Conservation (phyloP, 1,140 invertebrate species). For the Lordiphosa collinella region DNA sequence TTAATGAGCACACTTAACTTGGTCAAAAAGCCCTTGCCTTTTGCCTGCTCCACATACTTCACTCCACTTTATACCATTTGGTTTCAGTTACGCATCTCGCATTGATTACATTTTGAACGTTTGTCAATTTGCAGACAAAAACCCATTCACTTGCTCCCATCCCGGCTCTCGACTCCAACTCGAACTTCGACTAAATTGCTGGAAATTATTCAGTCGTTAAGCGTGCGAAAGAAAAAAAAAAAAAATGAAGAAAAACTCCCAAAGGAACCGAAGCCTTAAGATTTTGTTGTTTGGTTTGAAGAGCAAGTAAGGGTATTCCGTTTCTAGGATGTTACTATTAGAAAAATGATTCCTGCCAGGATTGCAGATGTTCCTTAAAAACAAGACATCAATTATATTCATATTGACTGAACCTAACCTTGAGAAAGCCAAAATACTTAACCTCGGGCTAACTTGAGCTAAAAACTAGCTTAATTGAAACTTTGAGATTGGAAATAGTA, state of each 20-base stretch:
- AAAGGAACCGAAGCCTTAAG: background rate
- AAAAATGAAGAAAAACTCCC: background rate
- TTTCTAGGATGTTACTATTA: no score
- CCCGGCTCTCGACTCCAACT: background rate
- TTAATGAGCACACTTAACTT: conserved; percentile 78
- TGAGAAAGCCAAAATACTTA: no score
- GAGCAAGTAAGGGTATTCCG: no score
- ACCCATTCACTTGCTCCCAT: conserved; percentile 26
- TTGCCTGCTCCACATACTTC: conserved; percentile 60
- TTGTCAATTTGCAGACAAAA: conserved; percentile 66
- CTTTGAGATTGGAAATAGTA: no score
- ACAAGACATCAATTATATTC: no score
- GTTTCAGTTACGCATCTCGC: conserved; percentile 67
- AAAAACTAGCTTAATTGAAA: no score
- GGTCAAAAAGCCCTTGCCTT: conserved; percentile 60
- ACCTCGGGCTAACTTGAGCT: no score
- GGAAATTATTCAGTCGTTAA: conserved; percentile 66
- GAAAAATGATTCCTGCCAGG: no score
- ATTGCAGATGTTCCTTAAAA: no score
- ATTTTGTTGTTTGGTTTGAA: no score
- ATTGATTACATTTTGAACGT: conserved; percentile 77
- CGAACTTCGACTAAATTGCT: conserved; percentile 40
- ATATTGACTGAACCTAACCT: no score
- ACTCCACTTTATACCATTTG: conserved; percentile 11
- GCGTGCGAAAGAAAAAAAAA: conserved; percentile 57